phyloP scores from a whole-genome alignment of 1,140 invertebrate genomes.

The Drosophila simulans region DNA sequence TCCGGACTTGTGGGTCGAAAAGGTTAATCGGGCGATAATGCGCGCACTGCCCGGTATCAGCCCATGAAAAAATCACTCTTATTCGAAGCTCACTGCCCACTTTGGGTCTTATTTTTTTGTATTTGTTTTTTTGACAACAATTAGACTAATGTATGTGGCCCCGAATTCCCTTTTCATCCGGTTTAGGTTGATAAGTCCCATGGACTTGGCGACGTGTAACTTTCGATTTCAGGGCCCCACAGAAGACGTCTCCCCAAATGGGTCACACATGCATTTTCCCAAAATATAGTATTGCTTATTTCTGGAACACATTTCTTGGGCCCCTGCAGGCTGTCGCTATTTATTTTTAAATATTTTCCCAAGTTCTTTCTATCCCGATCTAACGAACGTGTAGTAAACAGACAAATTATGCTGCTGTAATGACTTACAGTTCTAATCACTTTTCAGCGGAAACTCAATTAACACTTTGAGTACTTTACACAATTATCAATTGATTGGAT shows the following conservation, averaged over 20 bases:
- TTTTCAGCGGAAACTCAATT: background rate
- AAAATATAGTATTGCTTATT: constrained; percentile 62
- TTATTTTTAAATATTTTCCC: constrained; percentile 42
- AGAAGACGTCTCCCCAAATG: background rate
- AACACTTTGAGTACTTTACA: background rate
- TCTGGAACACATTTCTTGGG: constrained; percentile 62
- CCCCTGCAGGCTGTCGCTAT: constrained; percentile 32
- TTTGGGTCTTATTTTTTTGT: constrained; percentile 35
- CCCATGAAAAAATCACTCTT: constrained; percentile 16
- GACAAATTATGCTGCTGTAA: background rate
- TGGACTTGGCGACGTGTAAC: constrained; percentile 36
- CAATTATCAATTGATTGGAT: background rate
- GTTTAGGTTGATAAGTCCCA: constrained; percentile 59
- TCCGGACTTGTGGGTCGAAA: constrained; percentile 37
- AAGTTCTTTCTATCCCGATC: constrained; percentile 9
- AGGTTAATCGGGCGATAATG: constrained; percentile 63
- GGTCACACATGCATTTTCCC: constrained; percentile 27
- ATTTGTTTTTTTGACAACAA: constrained; percentile 18
- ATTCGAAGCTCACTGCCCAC: constrained; percentile 19
- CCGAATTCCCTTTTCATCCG: constrained; percentile 61
- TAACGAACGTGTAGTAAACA: constrained; percentile 10
- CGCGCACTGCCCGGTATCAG: constrained; percentile 9
- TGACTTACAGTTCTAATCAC: constrained; percentile 13
- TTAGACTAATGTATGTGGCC: constrained; percentile 16
- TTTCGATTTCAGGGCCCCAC: background rate